These are phyloP conservation scores for Chlorocebus sabaeus DNA, from an alignment of 2,113 vertebrate species.

Conservation along the genomic window DNA sequence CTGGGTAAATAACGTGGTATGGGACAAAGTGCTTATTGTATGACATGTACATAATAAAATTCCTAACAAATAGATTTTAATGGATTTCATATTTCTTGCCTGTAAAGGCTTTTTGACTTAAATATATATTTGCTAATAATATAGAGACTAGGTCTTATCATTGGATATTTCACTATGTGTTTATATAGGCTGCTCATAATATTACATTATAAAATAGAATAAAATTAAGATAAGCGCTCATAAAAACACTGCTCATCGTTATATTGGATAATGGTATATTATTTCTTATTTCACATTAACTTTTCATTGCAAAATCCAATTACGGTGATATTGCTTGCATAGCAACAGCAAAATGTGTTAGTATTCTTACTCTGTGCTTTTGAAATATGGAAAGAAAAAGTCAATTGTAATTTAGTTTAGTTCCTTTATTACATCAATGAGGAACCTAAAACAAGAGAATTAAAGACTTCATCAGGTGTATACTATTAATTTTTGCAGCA, in stretches of 20 bases:
- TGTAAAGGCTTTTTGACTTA: neutral
- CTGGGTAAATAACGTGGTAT: neutral
- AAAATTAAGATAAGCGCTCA: neutral
- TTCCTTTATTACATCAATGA: neutral
- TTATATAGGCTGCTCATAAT: neutral
- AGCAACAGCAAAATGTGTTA: neutral
- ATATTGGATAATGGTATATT: neutral
- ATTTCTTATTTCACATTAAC: neutral
- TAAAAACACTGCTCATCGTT: neutral
- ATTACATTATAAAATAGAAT: neutral
- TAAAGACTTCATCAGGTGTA: neutral
- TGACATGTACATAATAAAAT: neutral
- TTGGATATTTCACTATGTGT: neutral
- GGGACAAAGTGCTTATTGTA: neutral
- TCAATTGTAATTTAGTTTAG: neutral
- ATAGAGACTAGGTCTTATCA: neutral
- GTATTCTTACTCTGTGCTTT: neutral
- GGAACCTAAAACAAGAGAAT: neutral
- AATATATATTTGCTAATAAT: neutral
- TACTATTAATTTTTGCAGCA: neutral
- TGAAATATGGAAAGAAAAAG: neutral
- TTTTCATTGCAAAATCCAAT: constrained; percentile 5
- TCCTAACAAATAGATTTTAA: neutral
- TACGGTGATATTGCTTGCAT: neutral
- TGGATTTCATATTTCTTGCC: neutral